Evolutionary conservation across 2,888 invertebrate genomes (phyloP).

Genomic region (Argyresthia albistria): DNA sequence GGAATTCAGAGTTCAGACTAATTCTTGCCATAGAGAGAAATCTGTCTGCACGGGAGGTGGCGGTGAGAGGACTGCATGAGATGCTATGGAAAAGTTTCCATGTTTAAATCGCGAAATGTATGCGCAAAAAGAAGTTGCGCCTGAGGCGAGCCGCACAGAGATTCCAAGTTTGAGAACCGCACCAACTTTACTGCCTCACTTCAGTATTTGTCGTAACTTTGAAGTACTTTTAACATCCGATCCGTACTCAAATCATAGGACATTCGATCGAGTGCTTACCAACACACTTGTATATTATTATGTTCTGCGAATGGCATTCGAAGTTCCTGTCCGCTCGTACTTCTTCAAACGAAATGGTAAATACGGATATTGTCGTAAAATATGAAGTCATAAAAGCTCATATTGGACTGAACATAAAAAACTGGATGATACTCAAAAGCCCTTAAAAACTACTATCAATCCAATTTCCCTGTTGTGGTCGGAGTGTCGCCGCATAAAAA

Average conservation of each 20-base stretch:
- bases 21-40: too few species aligned
- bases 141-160: conserved; percentile 18
- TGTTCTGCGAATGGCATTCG: not conserved
- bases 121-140: conserved; percentile 30
- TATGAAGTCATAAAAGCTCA: conserved; percentile 44
- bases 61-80: conserved; percentile 17
- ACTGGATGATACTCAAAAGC: conserved; percentile 57
- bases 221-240: conserved; percentile 46
- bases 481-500: conserved; percentile 64
- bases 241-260: conserved; percentile 29
- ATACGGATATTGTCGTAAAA: conserved; percentile 42
- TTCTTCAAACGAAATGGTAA: conserved; percentile 11
- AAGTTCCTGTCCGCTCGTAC: not conserved
- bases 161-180: conserved; percentile 20
- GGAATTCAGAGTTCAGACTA: too few species aligned
- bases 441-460: conserved; percentile 66
- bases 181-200: not conserved
- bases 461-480: conserved; percentile 66
- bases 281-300: too few species aligned
- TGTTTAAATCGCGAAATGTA: conserved; percentile 22
- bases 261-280: not conserved
- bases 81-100: conserved; percentile 11
- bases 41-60: too few species aligned
- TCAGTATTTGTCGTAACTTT: conserved; percentile 29
- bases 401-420: conserved; percentile 56